phyloP scores from a whole-genome alignment of 2,888 invertebrate species.

The Diarsia brunnea region DNA sequence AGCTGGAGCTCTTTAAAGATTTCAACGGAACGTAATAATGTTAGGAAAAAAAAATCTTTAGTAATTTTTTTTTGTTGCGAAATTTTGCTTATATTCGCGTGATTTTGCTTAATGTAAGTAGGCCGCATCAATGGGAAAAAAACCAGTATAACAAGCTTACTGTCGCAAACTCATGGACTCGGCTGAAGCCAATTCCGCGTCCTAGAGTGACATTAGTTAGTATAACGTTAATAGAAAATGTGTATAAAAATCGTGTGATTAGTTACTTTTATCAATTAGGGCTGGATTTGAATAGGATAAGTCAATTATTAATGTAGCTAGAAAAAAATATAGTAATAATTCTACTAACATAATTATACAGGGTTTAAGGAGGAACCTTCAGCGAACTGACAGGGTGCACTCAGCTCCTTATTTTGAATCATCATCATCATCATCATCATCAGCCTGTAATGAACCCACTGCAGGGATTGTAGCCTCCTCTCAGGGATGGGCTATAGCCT shows the following conservation, averaged over 20 bases:
- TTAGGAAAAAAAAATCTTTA: not conserved
- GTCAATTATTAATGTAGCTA: slow-evolving; percentile 39
- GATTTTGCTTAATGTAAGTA: slow-evolving; percentile 14
- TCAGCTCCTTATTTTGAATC: no score
- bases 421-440: no score
- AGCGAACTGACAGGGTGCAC: no score
- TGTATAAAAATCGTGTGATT: not conserved
- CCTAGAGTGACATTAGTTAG: no score
- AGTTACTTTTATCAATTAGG: not conserved
- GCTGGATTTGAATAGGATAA: not conserved
- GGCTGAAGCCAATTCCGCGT: no score
- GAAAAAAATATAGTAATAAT: not conserved
- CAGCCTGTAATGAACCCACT: no score
- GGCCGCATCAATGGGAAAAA: not conserved
- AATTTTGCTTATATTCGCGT: not conserved
- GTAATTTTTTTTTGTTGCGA: no score
- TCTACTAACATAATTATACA: not conserved
- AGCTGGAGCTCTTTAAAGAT: no score
- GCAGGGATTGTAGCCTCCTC: no score
- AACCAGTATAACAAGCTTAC: not conserved
- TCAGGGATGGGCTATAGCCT: no score
- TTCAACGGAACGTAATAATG: not conserved
- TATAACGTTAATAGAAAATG: not conserved
- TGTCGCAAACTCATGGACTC: no score
- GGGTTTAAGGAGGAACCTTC: no score